Percentiles rank a stretch among this genome's conserved stretches.
phyloP scores from a whole-genome alignment of 2,888 invertebrate genomes.

The Crocallis elinguaria region DNA sequence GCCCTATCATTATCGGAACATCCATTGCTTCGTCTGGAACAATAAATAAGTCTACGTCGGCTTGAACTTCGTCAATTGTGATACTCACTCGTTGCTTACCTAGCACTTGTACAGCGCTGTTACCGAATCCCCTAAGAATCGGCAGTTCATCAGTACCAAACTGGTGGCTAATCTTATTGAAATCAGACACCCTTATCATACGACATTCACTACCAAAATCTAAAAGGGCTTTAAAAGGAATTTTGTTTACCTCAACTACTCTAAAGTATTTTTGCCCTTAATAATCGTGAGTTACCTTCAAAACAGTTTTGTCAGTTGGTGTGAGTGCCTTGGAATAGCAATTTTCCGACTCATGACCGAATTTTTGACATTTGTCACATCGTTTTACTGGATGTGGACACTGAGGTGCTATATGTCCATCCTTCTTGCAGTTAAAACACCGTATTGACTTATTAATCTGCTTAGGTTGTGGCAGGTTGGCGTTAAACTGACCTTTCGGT shows the following conservation, averaged over 20 bases:
- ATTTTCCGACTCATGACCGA: not conserved
- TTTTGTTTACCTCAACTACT: not conserved
- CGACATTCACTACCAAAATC: constrained; percentile 12
- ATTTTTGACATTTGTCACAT: not conserved
- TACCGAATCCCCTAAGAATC: not conserved
- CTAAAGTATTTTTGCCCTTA: constrained; percentile 6
- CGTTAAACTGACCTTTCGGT: too few species aligned
- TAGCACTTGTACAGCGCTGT: not conserved
- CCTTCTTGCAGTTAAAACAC: not conserved
- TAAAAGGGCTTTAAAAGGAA: not conserved
- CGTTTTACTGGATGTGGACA: not conserved
- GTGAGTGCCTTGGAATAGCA: not conserved
- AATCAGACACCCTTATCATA: not conserved
- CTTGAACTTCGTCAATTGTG: not conserved
- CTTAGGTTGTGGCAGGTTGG: too few species aligned
- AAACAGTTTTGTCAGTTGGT: not conserved
- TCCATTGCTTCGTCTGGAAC: not conserved
- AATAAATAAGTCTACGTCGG: not conserved
- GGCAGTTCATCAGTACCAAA: not conserved
- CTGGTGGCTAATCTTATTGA: not conserved
- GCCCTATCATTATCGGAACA: not conserved
- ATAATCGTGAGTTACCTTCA: not conserved
- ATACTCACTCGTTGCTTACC: not conserved
- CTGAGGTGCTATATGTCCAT: not conserved
- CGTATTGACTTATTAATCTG: not conserved